Evolutionary conservation across 2,888 invertebrate genomes (phyloP).

Genomic region (Anaspis maculata): DNA sequence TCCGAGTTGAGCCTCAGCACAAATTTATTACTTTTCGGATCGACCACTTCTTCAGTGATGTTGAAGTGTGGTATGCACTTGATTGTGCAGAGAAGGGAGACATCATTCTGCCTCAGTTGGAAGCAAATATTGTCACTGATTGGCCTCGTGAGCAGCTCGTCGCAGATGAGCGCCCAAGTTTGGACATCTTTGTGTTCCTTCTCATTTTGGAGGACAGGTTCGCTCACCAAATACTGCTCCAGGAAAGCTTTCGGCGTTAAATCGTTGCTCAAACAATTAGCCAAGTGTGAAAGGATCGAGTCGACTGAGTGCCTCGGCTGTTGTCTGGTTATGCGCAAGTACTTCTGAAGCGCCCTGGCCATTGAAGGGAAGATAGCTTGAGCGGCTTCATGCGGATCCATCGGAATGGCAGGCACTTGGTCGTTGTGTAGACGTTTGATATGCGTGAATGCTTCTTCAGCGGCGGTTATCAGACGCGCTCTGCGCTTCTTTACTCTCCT

Average conservation of each 20-base stretch:
- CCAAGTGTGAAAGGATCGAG: constrained; percentile 82
- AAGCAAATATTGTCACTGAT: constrained; percentile 78
- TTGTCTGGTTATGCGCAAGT: constrained; percentile 87
- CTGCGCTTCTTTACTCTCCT: constrained; percentile 82
- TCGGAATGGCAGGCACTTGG: constrained; percentile 69
- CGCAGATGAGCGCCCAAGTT: constrained; percentile 93
- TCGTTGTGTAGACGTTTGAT: constrained; percentile 74
- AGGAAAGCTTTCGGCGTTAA: constrained; percentile 91
- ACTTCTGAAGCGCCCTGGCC: constrained; percentile 93
- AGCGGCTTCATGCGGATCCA: constrained; percentile 94
- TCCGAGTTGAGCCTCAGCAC: constrained; percentile 90
- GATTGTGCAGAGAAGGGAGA: constrained; percentile 82
- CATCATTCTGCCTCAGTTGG: constrained; percentile 86
- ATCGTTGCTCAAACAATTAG: constrained; percentile 87
- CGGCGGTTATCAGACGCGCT: constrained; percentile 84
- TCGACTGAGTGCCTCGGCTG: constrained; percentile 95
- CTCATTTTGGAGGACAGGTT: constrained; percentile 78
- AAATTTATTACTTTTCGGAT: constrained; percentile 94
- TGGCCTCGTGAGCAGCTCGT: constrained; percentile 80
- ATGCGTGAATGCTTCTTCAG: constrained; percentile 97
- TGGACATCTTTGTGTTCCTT: constrained; percentile 76
- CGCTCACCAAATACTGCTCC: constrained; percentile 82
- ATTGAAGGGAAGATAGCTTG: constrained; percentile 96
- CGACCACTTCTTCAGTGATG: constrained; percentile 90
- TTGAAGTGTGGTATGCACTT: constrained; percentile 87